phyloP scores from a whole-genome alignment of 2,888 invertebrate genomes.

The Augochlorella aurata region DNA sequence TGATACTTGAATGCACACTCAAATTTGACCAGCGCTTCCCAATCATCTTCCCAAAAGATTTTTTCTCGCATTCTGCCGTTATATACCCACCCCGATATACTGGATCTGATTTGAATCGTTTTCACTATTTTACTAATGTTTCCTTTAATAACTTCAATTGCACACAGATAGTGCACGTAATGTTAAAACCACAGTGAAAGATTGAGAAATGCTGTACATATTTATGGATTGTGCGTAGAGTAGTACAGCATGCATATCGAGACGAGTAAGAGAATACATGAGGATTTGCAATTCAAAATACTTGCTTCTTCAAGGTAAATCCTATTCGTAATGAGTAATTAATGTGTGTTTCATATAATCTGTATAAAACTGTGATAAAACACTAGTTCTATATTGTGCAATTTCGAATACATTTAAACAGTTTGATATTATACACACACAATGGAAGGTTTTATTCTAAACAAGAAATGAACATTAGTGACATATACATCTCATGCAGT shows the following conservation, averaged over 20 bases:
- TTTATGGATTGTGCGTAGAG: slow-evolving; percentile 54
- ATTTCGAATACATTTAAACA: slow-evolving; percentile 30
- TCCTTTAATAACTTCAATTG: slow-evolving; percentile 34
- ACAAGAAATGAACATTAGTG: slow-evolving; percentile 36
- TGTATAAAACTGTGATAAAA: slow-evolving; percentile 22
- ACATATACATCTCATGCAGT: slow-evolving; percentile 51
- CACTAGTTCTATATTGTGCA: slow-evolving; percentile 29
- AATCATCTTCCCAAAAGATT: slow-evolving; percentile 32
- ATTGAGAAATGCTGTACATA: slow-evolving; percentile 56
- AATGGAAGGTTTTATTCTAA: slow-evolving; percentile 26
- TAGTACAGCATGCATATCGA: slow-evolving; percentile 46
- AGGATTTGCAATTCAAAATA: slow-evolving; percentile 30
- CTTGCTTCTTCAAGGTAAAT: slow-evolving; percentile 7
- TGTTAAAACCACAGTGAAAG: not conserved
- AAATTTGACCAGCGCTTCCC: slow-evolving; percentile 43
- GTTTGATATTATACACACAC: slow-evolving; percentile 7
- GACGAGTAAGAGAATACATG: slow-evolving; percentile 12
- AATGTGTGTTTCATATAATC: slow-evolving; percentile 13
- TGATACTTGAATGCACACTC: slow-evolving; percentile 26
- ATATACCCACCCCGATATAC: not conserved
- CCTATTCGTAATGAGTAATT: slow-evolving; percentile 31
- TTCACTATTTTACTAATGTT: not conserved
- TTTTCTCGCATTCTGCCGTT: not conserved
- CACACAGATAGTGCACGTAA: not conserved
- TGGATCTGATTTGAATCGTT: not conserved